phyloP scores from a whole-genome alignment of 2,797 vertebrate genomes.

The Anabas testudineus region DNA sequence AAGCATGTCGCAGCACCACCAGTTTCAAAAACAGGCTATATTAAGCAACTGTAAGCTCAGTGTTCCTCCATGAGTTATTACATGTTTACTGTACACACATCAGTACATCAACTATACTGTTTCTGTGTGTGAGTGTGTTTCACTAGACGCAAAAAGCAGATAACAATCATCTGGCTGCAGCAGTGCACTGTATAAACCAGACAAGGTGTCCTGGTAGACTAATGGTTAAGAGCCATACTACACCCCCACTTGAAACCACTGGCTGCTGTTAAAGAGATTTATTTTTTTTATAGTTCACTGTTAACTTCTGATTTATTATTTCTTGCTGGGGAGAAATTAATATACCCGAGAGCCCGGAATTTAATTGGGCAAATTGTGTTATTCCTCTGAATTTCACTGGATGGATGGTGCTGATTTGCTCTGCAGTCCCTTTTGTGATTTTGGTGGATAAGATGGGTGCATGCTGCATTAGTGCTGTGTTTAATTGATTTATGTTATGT shows the following conservation, averaged over 20 bases:
- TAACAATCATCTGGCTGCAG: not conserved
- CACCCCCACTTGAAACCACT: slow-evolving; percentile 7
- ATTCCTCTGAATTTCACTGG: slow-evolving; percentile 1
- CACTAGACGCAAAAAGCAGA: not conserved
- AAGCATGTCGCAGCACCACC: slow-evolving; percentile 1
- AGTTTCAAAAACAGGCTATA: slow-evolving; percentile 2
- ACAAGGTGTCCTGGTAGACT: too few relatives aligned
- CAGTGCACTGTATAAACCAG: not conserved
- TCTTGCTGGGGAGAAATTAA: slow-evolving; percentile 28
- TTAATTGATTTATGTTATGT: not conserved
- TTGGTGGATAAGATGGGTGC: not conserved
- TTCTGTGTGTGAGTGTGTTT: not conserved
- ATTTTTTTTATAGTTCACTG: slow-evolving; percentile 21
- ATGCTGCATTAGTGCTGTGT: not conserved
- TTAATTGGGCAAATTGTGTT: slow-evolving; percentile 33
- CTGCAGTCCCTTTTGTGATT: slow-evolving; percentile 10
- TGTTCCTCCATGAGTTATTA: not conserved
- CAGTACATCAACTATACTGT: not conserved
- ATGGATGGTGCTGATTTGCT: not conserved
- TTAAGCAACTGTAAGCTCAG: not conserved
- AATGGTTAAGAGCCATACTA: not conserved
- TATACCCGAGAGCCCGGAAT: slow-evolving; percentile 5
- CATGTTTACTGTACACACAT: slow-evolving; percentile 7
- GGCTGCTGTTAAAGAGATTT: slow-evolving; percentile 2
- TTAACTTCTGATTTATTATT: slow-evolving; percentile 29